A percentile compares a stretch with the other conserved stretches of the same genome.
Conservation (phyloP, 2,888 invertebrate genomes). For the Heliconius ismenius region DNA sequence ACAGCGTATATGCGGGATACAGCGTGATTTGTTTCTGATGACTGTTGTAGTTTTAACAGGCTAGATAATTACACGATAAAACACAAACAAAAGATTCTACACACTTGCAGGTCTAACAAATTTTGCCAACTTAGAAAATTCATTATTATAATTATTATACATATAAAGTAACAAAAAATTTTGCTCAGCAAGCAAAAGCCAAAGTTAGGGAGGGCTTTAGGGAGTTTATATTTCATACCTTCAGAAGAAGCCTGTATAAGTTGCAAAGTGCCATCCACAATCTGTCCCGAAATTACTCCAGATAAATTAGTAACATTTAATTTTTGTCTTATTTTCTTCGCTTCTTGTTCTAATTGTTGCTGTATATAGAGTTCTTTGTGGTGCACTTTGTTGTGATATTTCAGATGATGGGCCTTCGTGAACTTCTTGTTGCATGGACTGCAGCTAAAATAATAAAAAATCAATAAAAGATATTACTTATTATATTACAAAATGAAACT, state of each 20-base stretch:
- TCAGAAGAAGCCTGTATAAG: slow-evolving; percentile 60
- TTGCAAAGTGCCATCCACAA: slow-evolving; percentile 72
- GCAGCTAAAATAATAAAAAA: slow-evolving; percentile 55
- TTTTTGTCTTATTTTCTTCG: slow-evolving; percentile 73
- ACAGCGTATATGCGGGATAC: no score
- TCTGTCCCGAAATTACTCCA: slow-evolving; percentile 68
- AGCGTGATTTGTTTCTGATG: no score
- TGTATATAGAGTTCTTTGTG: slow-evolving; percentile 77
- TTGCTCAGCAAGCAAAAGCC: no score
- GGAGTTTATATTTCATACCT: slow-evolving; percentile 50
- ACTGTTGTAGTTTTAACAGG: no score
- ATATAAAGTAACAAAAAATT: no score
- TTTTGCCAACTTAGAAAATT: no score
- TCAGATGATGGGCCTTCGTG: slow-evolving; percentile 78
- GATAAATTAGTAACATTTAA: slow-evolving; percentile 68
- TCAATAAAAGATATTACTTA: not conserved
- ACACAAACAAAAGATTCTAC: no score
- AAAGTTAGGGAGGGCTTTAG: no score
- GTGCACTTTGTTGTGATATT: slow-evolving; percentile 81
- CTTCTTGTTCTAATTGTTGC: slow-evolving; percentile 72
- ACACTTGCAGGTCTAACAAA: no score
- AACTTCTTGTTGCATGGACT: slow-evolving; percentile 78
- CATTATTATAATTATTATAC: no score
- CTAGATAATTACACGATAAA: no score
- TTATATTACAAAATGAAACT: not conserved